phyloP scores from a whole-genome alignment of 2,888 invertebrate species.

The Erebia ligea region DNA sequence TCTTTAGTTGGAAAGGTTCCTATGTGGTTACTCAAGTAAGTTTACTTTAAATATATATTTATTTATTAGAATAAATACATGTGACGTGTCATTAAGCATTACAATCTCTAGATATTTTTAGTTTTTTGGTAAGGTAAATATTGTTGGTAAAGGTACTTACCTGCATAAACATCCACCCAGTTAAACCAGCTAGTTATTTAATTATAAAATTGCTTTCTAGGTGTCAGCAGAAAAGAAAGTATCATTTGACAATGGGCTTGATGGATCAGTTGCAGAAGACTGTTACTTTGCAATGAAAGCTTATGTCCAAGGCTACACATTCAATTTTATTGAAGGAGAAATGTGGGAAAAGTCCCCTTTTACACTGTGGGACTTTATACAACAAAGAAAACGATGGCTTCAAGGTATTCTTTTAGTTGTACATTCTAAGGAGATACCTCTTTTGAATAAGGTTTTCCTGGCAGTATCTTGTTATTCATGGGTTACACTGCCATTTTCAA shows the following conservation, averaged over 20 bases:
- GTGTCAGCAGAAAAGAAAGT: conserved; percentile 95
- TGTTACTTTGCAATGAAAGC: conserved; percentile 99
- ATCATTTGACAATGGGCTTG: conserved; percentile 97
- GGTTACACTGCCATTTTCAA: conserved; percentile 96
- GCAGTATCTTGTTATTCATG: conserved; percentile 97
- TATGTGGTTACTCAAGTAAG: conserved; percentile 97
- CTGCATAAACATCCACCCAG: too few relatives aligned
- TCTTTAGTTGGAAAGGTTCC: conserved; percentile 99
- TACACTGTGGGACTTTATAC: conserved; percentile 96
- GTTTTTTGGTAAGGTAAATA: too few relatives aligned
- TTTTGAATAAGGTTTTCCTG: conserved; percentile 90
- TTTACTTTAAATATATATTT: conserved; percentile 19
- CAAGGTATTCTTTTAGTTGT: conserved; percentile 95
- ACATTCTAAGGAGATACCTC: conserved; percentile 92
- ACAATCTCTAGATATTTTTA: too few relatives aligned
- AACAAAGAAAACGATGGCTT: conserved; percentile 98
- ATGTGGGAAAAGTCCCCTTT: conserved; percentile 99
- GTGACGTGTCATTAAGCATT: too few relatives aligned
- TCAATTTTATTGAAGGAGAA: conserved; percentile 98
- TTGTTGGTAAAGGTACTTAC: too few relatives aligned
- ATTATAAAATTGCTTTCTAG: conserved; percentile 73
- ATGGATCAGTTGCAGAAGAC: conserved; percentile 99
- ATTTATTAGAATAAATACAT: too few relatives aligned
- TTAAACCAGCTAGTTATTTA: neutral
- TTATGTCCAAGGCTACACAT: conserved; percentile 93